Percentiles rank a stretch among this genome's conserved stretches.
Conservation (phyloP, 53 echinoderm and acorn worm genomes). For the Crossaster papposus region DNA sequence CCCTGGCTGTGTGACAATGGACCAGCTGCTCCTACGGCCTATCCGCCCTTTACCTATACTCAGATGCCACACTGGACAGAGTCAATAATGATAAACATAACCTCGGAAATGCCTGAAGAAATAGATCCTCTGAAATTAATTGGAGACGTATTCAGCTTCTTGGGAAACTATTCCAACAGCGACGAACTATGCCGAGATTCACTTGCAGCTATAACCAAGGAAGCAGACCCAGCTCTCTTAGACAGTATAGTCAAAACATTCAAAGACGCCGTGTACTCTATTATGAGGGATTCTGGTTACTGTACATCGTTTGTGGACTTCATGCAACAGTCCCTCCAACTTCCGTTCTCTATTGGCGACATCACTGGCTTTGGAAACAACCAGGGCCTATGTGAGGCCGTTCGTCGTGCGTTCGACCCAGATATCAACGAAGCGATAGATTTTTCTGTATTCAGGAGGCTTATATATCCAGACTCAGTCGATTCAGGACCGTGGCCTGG, state of each 20-base stretch:
- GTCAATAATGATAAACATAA: not conserved
- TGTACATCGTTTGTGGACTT: conserved; percentile 26
- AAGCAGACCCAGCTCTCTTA: not conserved
- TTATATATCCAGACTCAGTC: not conserved
- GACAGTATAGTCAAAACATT: conserved; percentile 12
- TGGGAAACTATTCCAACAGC: conserved; percentile 29
- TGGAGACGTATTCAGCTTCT: conserved; percentile 6
- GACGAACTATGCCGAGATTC: conserved; percentile 39
- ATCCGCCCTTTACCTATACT: not conserved
- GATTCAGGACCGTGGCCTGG: not conserved
- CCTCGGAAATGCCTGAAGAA: not conserved
- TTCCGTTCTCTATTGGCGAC: conserved; percentile 16
- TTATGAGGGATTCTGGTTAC: not conserved
- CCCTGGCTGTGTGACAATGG: conserved; percentile 28
- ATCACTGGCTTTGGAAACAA: conserved; percentile 35
- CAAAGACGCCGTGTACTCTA: not conserved
- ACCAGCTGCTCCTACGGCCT: not conserved
- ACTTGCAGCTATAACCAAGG: conserved; percentile 10
- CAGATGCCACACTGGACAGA: not conserved
- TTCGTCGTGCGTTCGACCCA: conserved; percentile 28
- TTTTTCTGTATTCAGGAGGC: not conserved
- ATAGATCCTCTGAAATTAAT: conserved; percentile 1
- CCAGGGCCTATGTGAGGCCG: conserved; percentile 6
- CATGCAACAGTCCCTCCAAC: not conserved
- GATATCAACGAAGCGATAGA: not conserved